Evolutionary conservation across 2,113 vertebrate species (phyloP), one percentile per base, ranked within the genome.

Genomic region (Perca schrenkii): DNA sequence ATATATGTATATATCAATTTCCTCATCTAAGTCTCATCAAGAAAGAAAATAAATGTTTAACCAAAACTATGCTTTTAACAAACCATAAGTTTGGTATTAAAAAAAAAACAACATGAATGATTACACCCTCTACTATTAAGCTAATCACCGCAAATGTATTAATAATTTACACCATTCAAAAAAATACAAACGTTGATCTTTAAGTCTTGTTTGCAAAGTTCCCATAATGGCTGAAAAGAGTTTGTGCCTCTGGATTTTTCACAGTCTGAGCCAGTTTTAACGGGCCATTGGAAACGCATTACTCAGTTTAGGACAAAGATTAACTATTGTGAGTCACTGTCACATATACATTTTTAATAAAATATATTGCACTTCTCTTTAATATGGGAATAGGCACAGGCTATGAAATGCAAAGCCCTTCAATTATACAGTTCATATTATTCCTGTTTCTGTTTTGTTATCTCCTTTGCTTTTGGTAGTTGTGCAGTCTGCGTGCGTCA

Each of bases 271-370:
- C n/a, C 81, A 76, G 13, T 83, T 89, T 85, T 81, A 83, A 88
- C 61, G 52, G 77, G 57, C 77, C 69, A 87, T 91, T 88, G 74
- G 89, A 79, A 91, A 90, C 69, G 87, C 89, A 76, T 88, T 85
- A 77, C 80, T 77, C 1, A 74, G 77, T 81, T 89, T 75, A 74
- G 67, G 74, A 63, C 77, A 14, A 87, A 68, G 71, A 84, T 46
- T 8, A 49, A 54, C 68, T 67, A 28, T 57, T 56, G 60, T 58
- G 52, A 53, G 56, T 86, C 63, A 62, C 52, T 49, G n/a, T 43
- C 8, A 28, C 28, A 28, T 28, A 28, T 13, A 25, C 61, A 28
- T 34, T 16, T 69, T 64, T n/a, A 13, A n/a, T 25, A 40, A 62
- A 57, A 25, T n/a, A 15, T 4, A 13, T 22, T 15, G 19, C 25